Evolutionary conservation across 2,888 invertebrate species (phyloP).

Genomic region (Drosophila koepferae): DNA sequence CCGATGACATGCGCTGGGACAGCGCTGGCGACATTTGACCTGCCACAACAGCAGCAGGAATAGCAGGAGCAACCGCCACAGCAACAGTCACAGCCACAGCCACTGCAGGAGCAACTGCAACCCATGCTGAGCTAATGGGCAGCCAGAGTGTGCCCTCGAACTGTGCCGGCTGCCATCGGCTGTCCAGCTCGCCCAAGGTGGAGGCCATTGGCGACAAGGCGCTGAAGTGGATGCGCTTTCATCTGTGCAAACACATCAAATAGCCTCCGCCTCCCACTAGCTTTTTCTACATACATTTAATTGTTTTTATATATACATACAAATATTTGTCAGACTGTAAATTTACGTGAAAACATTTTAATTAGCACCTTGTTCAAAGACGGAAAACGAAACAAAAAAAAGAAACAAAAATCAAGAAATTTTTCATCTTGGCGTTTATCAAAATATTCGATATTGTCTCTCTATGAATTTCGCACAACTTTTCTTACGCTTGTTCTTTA

Average conservation of each 20-base stretch:
- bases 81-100: constrained; percentile 1
- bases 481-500: constrained; percentile 21
- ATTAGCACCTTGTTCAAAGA: constrained; percentile 26
- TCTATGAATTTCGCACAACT: constrained; percentile 14
- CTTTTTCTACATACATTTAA: constrained; percentile 1
- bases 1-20: constrained; percentile 96
- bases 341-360: constrained; percentile 19
- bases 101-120: neutral
- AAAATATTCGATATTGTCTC: constrained; percentile 14
- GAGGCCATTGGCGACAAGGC: constrained; percentile 85
- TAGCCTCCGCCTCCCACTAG: constrained; percentile 41
- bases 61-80: neutral
- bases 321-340: constrained; percentile 35
- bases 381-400: neutral
- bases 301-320: constrained; percentile 11
- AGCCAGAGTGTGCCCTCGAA: constrained; percentile 58
- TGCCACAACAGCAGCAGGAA: constrained; percentile 28
- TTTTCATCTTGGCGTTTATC: constrained; percentile 6
- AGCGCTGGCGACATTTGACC: constrained; percentile 84
- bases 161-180: constrained; percentile 80
- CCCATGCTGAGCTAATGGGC: constrained; percentile 39
- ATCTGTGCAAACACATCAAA: constrained; percentile 84
- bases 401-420: neutral
- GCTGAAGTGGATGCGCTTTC: constrained; percentile 85
- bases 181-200: constrained; percentile 82